Evolutionary conservation across 2,888 invertebrate genomes (phyloP).

Genomic region (Anaspis maculata): DNA sequence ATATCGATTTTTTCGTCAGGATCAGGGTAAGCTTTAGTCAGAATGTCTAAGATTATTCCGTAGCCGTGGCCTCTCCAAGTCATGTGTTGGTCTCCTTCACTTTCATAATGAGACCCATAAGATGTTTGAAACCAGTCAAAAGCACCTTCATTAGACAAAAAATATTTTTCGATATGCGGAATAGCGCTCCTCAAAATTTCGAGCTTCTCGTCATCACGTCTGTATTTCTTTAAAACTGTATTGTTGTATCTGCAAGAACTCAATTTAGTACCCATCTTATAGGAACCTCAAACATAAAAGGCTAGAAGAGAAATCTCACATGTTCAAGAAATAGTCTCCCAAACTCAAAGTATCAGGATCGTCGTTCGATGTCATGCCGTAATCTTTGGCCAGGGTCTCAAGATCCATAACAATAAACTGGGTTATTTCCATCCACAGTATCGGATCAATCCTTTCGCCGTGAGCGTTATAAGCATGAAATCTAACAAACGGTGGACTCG

Average conservation of each 20-base stretch:
- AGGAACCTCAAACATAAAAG: neutral
- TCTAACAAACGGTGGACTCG: neutral
- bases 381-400: too few relatives aligned
- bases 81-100: neutral
- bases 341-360: conserved; percentile 4
- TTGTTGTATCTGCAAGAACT: conserved; percentile 17
- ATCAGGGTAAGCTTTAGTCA: neutral
- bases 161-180: conserved; percentile 14
- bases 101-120: neutral
- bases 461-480: conserved; percentile 8
- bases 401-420: neutral
- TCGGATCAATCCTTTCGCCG: conserved; percentile 7
- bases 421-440: neutral
- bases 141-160: conserved; percentile 36
- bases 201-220: conserved; percentile 9
- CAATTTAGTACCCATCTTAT: too few relatives aligned
- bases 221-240: conserved; percentile 10
- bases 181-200: conserved; percentile 8
- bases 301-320: neutral
- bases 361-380: too few relatives aligned
- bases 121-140: conserved; percentile 45
- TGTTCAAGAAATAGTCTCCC: neutral
- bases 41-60: neutral
- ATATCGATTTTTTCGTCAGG: conserved; percentile 17
- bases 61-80: neutral